phyloP scores from a whole-genome alignment of 2,797 vertebrate species.

The Typhlichthys eigenmanni region DNA sequence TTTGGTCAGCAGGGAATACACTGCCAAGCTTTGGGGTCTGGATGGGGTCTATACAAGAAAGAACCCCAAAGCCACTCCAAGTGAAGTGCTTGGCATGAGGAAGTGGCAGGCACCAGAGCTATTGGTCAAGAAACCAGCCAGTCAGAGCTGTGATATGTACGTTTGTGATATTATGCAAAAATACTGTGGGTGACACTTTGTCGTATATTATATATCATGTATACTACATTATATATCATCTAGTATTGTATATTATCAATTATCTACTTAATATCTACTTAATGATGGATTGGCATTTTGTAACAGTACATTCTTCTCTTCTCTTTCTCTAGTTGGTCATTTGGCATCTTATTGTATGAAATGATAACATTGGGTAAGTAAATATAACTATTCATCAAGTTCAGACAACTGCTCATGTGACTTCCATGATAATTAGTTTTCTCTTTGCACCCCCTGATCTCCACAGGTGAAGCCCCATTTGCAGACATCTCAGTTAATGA shows the following conservation, averaged over 20 bases:
- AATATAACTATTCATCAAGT: too few relatives aligned
- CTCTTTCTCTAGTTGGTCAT: constrained; percentile 86
- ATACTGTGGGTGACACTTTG: background rate
- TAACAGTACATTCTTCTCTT: constrained; percentile 8
- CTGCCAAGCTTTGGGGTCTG: constrained; percentile 87
- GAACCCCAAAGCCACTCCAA: constrained; percentile 47
- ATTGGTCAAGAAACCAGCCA: constrained; percentile 73
- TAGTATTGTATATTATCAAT: too few relatives aligned
- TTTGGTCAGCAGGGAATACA: constrained; percentile 80
- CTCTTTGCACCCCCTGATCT: background rate
- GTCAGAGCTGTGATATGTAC: constrained; percentile 85
- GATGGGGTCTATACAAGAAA: constrained; percentile 80
- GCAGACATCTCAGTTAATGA: constrained; percentile 83
- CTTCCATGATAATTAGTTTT: background rate
- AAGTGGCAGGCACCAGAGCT: constrained; percentile 94
- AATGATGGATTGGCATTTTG: background rate
- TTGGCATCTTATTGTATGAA: constrained; percentile 92
- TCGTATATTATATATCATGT: background rate
- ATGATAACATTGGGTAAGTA: constrained; percentile 91
- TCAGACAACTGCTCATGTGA: too few relatives aligned
- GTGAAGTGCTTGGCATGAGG: constrained; percentile 69
- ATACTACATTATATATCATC: too few relatives aligned
- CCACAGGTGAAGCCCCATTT: constrained; percentile 88
- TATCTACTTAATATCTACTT: too few relatives aligned
- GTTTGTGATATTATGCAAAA: constrained; percentile 26